Evolutionary conservation across 1,140 invertebrate species (phyloP), one percentile per base, ranked within the genome.

Genomic region (Drosophila willistoni): DNA sequence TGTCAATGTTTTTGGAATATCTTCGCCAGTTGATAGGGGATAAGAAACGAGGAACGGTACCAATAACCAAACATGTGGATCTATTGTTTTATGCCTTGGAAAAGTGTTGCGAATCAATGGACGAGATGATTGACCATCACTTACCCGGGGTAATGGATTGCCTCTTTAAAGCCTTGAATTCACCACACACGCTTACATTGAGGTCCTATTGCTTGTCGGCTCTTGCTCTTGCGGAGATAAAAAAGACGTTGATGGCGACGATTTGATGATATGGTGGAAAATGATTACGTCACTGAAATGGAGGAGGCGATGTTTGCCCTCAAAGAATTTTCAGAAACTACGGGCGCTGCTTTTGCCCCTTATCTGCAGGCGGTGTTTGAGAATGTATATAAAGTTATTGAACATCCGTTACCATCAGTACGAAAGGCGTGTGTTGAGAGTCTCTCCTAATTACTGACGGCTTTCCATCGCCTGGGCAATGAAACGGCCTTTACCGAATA

Each of bases 11-110:
- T 0, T 95, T 97, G 79, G 94, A 95, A 59, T 96, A 95, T 77
- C 91, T 97, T 1, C 92, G 93, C n/a, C 93, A 95, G 79, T 91
- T 96, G 25, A 94, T 94, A 65, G 72, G 78, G 17, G 93, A 94
- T 71, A 92, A 94, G 41, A 92, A 77, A 64, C 87, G 91, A 73
- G 60, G 54, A 25, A 5, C 0, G 29, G 1, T 29, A 41, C 94
- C 94, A 69, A 94, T 95, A 65, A 93, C 94, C 0, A 93, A 93
- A n/a, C 94, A 95, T 36, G 92, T 95, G 0, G 94, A 95, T 73
- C 94, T 96, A 41, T 95, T 96, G 92, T 97, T 97, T 83, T 97
- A 97, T 91, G 96, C 96, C 0, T 77, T 97, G 19, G 96, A 97
- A 90, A 95, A 94, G 47, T 97, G 96, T 73, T 96, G 95, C 84